Evolutionary conservation across 2,888 invertebrate genomes (phyloP), one percentile per base, ranked within the genome.

Genomic region (Phlogophora meticulosa): DNA sequence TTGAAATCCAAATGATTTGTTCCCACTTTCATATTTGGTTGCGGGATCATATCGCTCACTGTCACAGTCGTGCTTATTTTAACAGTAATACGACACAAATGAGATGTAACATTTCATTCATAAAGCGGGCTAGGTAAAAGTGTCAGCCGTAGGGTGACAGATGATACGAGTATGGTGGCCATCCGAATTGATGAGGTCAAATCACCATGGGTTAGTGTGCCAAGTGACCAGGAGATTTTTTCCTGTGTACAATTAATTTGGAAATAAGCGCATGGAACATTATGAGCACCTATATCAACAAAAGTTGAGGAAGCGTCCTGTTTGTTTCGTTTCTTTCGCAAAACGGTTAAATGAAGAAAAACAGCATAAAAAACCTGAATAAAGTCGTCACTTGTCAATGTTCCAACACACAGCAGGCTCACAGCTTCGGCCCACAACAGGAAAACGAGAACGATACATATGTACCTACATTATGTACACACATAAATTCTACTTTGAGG

Each of bases 1-100:
- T 24, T 53, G 40, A 46, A 48, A 65, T 72, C 72, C 60, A 57
- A 64, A 73, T 61, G 65, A 70, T 62, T 79, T 74, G 78, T 78
- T 22, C 42, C 56, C 46, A 66, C 40, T 75, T 70, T 70, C 74
- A 78, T 64, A 61, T 74, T 59, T 67, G 61, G 56, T 55, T 42
- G 48, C 53, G 22, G 32, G 42, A 65, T 71, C 55, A 67, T 81
- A 65, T 81, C 59, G 42, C 46, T 59, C 78, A 59, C 63, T 28
- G 59, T 64, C 68, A 56, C 51, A 52, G 56, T 24, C 22, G 22
- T 57, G 42, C 49, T 71, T 51, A 52, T 71, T 51, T 56, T 32
- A 20, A 20, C 32, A 11, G 28, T 55, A 43, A 70, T 45, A 40
- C 32, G n/a, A 32, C 46, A 69, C 20, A 24, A 34, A 10, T 24